Conservation (phyloP, 2,113 vertebrate species). For the Agelaius phoeniceus region DNA sequence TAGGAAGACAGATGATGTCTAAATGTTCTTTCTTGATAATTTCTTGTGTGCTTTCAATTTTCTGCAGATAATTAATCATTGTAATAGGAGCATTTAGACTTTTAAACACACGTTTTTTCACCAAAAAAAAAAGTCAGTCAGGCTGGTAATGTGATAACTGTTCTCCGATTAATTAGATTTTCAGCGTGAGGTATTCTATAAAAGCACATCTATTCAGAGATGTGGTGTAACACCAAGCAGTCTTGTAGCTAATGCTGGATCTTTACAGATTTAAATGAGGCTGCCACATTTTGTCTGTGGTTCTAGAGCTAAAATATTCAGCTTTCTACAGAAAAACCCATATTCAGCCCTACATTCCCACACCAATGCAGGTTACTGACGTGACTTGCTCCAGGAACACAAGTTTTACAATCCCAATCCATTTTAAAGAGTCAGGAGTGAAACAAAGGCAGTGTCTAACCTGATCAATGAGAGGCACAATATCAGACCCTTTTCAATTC, state of each 20-base stretch:
- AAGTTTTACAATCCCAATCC: background rate
- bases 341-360: background rate
- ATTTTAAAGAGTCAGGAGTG: background rate
- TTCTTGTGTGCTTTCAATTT: conserved; percentile 54
- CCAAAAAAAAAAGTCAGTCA: background rate
- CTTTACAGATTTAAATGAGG: background rate
- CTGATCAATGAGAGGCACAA: background rate
- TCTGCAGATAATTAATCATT: conserved; percentile 51
- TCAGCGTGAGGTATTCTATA: conserved; percentile 11
- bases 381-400: background rate
- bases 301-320: background rate
- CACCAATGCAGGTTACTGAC: rapidly evolving
- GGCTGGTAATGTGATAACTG: conserved; percentile 28
- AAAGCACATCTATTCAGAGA: background rate
- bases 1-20: conserved; percentile 43
- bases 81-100: conserved; percentile 44
- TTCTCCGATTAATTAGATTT: conserved; percentile 46
- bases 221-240: background rate
- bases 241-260: background rate
- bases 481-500: background rate
- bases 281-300: background rate
- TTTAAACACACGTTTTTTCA: conserved; percentile 50
- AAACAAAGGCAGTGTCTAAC: background rate
- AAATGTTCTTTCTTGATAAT: conserved; percentile 50
- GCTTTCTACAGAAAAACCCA: background rate